Base-by-base conservation (phyloP, 2,888 invertebrate species). In the Drosophila demipolita region DNA sequence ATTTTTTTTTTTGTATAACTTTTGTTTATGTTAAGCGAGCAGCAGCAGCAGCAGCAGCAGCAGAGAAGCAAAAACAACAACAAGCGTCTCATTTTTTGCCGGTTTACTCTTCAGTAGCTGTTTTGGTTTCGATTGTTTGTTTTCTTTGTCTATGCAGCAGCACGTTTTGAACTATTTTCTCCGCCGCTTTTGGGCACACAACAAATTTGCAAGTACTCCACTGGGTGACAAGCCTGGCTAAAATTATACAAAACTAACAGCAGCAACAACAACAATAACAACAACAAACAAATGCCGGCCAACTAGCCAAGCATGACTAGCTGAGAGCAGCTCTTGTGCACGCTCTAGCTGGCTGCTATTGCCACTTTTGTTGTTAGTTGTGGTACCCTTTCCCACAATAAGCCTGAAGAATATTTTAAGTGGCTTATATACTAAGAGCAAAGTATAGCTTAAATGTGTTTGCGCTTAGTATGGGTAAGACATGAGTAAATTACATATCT, bases 101-200 rank as follows among this genome's bases (percentile, higher is more conserved):
- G 35, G 38, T 45, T 68, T 66, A 57, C 71, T 86, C 69, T 75
- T 68, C 75, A 75, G 80, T 49, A 78, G 80, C 59, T 58, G 53
- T 68, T 72, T 65, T 70, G 40, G n/a, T 73, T 68, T 17, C 71
- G 60, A 60, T 75, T 69, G 66, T 73, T 83, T 75, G 65, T 55
- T 77, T 64, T 80, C 66, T 71, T 85, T 73, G 71, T 35, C 67
- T 72, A 82, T 89, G 89, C 89, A 76, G 77, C 80, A 72, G 77
- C 84, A 85, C 87, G 85, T 82, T 70, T 83, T 53, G 42, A 64
- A 69, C 73, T 67, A 87, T 84, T 78, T 79, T 83, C 79, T 68
- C 59, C 59, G 52, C 52, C 63, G 48, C 57, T 67, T 68, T 73
- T 77, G 67, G 61, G 29, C 64, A 77, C 70, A 73, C 66, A 80